phyloP scores from a whole-genome alignment of 2,888 invertebrate species.

The Eurois occulta region DNA sequence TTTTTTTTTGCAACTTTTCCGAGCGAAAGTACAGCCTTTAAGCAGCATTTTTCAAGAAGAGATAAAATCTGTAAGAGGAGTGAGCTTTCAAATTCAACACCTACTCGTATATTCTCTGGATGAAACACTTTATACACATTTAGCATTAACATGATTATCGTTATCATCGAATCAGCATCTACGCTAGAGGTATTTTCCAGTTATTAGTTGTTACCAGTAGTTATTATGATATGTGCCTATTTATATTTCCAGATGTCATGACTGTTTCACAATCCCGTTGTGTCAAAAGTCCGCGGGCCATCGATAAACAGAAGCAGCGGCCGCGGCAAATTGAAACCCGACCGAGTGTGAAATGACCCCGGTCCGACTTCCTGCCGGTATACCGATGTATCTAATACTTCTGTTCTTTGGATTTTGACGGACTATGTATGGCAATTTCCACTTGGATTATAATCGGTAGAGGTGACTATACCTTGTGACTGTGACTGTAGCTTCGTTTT shows the following conservation, averaged over 20 bases:
- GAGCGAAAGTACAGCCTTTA: background rate
- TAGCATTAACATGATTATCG: background rate
- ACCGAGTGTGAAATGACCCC: slow-evolving; percentile 88
- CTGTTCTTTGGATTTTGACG: slow-evolving; percentile 54
- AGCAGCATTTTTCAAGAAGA: background rate
- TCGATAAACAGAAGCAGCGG: slow-evolving; percentile 83
- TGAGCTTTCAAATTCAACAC: background rate
- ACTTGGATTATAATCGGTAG: background rate
- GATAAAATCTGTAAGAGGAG: background rate
- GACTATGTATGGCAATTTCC: slow-evolving; percentile 2
- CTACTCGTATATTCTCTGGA: background rate
- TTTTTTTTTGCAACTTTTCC: slow-evolving; percentile 20
- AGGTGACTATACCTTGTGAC: no score
- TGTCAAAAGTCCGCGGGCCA: slow-evolving; percentile 70
- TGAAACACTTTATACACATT: background rate
- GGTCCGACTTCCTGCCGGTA: slow-evolving; percentile 85
- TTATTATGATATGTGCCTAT: background rate
- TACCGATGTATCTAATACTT: slow-evolving; percentile 68
- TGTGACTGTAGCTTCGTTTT: no score
- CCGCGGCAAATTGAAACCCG: slow-evolving; percentile 88
- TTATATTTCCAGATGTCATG: slow-evolving; percentile 27
- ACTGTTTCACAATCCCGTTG: slow-evolving; percentile 33
- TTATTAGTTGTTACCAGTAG: background rate
- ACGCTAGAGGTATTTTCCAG: background rate
- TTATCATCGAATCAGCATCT: background rate